phyloP scores from a whole-genome alignment of 2,113 vertebrate species.

The Dendrocopos noguchii region DNA sequence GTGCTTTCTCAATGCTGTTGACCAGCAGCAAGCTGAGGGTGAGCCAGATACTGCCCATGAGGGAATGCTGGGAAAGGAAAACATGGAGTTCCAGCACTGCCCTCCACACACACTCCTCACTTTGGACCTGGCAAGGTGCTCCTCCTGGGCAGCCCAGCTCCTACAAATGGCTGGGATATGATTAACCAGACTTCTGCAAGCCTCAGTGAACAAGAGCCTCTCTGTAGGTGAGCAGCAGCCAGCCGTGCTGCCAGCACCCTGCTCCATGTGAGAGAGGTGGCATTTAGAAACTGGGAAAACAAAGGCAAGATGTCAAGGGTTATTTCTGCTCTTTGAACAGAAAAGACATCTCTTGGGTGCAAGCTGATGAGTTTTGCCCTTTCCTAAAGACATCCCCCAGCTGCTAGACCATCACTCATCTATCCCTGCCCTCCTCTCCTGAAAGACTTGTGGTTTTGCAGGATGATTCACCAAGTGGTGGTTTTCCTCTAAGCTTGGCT shows the following conservation, averaged over 20 bases:
- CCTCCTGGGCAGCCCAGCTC: background rate
- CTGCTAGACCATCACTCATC: background rate
- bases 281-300: background rate
- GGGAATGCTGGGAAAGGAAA: background rate
- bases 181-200: background rate
- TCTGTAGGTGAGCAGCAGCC: background rate
- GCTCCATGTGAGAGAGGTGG: background rate
- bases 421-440: background rate
- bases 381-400: background rate
- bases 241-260: background rate
- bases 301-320: background rate
- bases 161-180: background rate
- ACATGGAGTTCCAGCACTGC: background rate
- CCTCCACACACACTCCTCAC: fast-evolving
- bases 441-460: background rate
- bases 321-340: background rate
- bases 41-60: background rate
- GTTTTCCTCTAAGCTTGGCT: background rate
- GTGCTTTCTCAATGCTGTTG: background rate
- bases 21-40: background rate
- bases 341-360: background rate
- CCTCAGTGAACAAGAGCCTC: background rate
- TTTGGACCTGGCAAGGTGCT: background rate
- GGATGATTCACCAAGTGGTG: background rate
- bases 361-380: background rate